Conservation (phyloP, 2,797 vertebrate genomes). For the Enteromius unitaeniatus region DNA sequence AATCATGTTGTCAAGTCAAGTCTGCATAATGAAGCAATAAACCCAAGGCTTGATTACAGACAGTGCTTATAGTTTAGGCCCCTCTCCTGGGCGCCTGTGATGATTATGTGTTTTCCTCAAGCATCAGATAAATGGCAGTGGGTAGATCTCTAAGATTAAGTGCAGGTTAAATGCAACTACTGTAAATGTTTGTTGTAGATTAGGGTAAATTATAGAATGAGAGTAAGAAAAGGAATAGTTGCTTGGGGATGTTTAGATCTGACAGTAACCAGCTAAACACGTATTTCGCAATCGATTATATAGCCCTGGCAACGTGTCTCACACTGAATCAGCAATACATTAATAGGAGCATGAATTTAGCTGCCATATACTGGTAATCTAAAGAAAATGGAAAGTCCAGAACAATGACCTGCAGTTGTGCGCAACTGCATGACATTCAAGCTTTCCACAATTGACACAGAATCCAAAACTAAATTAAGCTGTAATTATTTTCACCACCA, state of each 20-base stretch:
- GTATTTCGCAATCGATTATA: not conserved
- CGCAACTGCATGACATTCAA: constrained; percentile 57
- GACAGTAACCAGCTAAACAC: not conserved
- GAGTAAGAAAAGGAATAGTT: not conserved
- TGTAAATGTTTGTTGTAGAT: constrained; percentile 24
- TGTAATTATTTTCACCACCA: constrained; percentile 85
- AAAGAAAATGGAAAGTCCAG: constrained; percentile 40
- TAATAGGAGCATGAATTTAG: not conserved
- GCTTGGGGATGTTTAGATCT: constrained; percentile 28
- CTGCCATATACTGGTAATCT: not conserved
- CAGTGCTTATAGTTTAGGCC: constrained; percentile 38
- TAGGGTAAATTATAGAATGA: constrained; percentile 40
- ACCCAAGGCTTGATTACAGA: constrained; percentile 48
- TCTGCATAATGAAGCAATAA: constrained; percentile 53
- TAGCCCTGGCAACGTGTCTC: not conserved
- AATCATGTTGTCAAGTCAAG: constrained; percentile 48
- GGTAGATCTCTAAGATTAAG: constrained; percentile 20
- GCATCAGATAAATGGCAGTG: constrained; percentile 34
- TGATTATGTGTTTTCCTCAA: constrained; percentile 45
- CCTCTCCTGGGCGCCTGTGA: constrained; percentile 35
- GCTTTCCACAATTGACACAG: constrained; percentile 74
- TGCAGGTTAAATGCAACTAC: constrained; percentile 2
- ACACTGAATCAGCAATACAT: not conserved
- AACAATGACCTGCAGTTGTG: constrained; percentile 38
- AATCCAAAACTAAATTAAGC: constrained; percentile 83